Evolutionary conservation across 2,888 invertebrate species (phyloP).

Genomic region (Caradrina clavipalpis): DNA sequence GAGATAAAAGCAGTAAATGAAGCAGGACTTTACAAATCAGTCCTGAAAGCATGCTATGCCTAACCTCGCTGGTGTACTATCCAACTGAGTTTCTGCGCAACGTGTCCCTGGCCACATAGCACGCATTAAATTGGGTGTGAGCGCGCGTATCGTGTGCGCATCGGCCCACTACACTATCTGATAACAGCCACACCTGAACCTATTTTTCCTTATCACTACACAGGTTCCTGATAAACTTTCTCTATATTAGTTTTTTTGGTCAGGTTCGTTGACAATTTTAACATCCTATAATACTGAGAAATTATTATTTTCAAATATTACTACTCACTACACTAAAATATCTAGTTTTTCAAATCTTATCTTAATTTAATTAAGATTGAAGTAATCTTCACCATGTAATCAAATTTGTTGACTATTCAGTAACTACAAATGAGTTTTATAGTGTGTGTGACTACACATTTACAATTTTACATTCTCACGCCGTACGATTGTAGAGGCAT

Average conservation of each 20-base stretch:
- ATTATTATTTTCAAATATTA: slow-evolving; percentile 15
- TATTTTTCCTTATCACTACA: slow-evolving; percentile 79
- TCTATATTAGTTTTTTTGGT: slow-evolving; percentile 66
- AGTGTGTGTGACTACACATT: neutral
- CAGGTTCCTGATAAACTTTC: slow-evolving; percentile 77
- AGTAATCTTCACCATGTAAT: slow-evolving; percentile 33
- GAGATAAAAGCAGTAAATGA: too few relatives aligned
- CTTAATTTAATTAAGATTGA: slow-evolving; percentile 47
- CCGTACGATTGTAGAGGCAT: neutral
- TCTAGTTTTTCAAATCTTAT: slow-evolving; percentile 31
- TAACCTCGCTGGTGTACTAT: too few relatives aligned
- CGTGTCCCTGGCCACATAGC: slow-evolving; percentile 13
- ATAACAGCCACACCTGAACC: slow-evolving; percentile 86
- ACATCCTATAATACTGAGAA: neutral
- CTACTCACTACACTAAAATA: neutral
- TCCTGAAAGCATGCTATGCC: too few relatives aligned
- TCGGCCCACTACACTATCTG: slow-evolving; percentile 62
- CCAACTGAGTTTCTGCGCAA: neutral
- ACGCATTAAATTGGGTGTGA: slow-evolving; percentile 20
- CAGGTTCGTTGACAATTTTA: slow-evolving; percentile 9
- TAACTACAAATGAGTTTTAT: neutral
- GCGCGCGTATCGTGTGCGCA: slow-evolving; percentile 24
- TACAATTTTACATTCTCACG: too few relatives aligned
- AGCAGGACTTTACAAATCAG: too few relatives aligned
- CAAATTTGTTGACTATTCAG: slow-evolving; percentile 5